Evolutionary conservation across 92 coral and sea anemone species (phyloP), one percentile per base, ranked within the genome.

Genomic region (Pocillopora grandis): DNA sequence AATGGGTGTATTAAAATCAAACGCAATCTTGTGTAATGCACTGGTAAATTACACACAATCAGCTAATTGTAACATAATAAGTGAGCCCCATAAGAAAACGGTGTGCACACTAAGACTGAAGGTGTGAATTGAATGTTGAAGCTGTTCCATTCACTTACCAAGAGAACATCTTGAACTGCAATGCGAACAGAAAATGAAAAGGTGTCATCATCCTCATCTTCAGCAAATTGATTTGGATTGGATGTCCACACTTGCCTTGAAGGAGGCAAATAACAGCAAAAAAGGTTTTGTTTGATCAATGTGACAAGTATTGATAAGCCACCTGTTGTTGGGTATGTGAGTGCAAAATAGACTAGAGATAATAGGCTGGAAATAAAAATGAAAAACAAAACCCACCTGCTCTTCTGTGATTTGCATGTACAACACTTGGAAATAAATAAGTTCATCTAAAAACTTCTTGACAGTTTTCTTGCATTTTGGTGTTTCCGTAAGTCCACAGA

Each of bases 131-230:
- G 49, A 6, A 42, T 10, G 31, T 35, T 12, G 31, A 35, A 17
- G 31, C 42, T 58, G 68, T 27, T 33, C 56, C 14, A 2, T 37
- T 16, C 63, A 76, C 98, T 74, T 55, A 96, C 99, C 90, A 97
- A 81, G 27, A 97, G 86, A 15, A 97, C 98, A 88, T 94, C 98
- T 81, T 97, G 99, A 58, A 98, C 99, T 35, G 99, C 98, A 67
- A 97, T 97, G 68, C 99, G 91, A 64, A 97, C 99, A 15, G 99
- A 97, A 81, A 92, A 97, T 12, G 98, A 97, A 76, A 97, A 97
- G 15, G 98, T 90, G n/a, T 97, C 99, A 60, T 97, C 99, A 60
- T 97, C 99, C 49, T 97, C 99, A 86, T 97, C 99, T 92, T 97
- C 99, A 8, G 94, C 99, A 89, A 91, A 97, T 85, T 95, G 95